Evolutionary conservation across 2,888 invertebrate species (phyloP), one percentile per base, ranked within the genome.

Genomic region (Apantesis nais): DNA sequence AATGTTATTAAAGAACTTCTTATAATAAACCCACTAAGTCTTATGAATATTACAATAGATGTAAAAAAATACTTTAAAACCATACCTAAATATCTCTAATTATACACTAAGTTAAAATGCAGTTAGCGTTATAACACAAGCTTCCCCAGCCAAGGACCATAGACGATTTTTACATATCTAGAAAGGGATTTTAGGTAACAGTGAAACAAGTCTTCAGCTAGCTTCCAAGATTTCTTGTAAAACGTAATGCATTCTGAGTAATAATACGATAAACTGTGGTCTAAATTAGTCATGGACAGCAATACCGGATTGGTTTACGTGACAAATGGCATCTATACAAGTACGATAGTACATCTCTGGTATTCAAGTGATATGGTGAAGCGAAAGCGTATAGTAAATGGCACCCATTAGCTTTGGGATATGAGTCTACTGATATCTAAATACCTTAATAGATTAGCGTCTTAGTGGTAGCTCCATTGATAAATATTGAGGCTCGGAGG

Each of bases 401-500:
- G n/a, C 58, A 37, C 58, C 66, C n/a, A 37, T 55, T 55, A 58
- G 25, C 58, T 66, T 25, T 55, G n/a, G 31, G 58, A 39, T 37
- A 58, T 29, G 55, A 66, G 55, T 39, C 66, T 66, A 39, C 25
- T 37, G 58, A 39, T 22, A 48, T 48, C 34, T 65, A 66, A 58
- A 55, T 66, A 66, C 66, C 66, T 66, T 66, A 58, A 11, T 19
- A 66, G 37, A 37, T 66, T 39, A 48, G 34, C 65, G 37, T 29
- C 29, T 55, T 58, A 52, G 66, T 55, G 19, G 66, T 55, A 66
- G 58, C 58, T 66, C 66, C 37, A 52, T 55, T 48, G 52, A 58
- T 29, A 66, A 19, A 25, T 37, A 58, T 55, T 31, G 66, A 25
- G 29, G 66, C 66, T 66, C 66, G 39, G 25, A 39, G 66, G 14